Percentiles rank a stretch among this genome's conserved stretches.
Evolutionary conservation across 2,888 invertebrate genomes (phyloP).

Genomic region (Callyntrura sp.): DNA sequence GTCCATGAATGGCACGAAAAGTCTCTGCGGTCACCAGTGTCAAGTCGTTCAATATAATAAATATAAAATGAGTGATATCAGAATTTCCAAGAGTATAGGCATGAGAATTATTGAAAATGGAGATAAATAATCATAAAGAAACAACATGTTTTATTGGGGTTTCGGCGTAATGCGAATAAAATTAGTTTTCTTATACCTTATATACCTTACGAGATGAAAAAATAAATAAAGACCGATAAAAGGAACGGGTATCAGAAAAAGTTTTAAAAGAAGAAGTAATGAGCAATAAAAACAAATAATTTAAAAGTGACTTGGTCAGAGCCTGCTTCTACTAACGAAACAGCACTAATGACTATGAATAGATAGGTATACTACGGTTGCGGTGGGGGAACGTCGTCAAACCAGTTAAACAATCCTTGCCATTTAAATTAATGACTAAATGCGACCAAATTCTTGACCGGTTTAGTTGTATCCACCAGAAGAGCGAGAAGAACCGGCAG

Average conservation of each 20-base stretch:
- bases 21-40: too few relatives aligned
- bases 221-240: not conserved
- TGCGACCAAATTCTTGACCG: not conserved
- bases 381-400: constrained; percentile 29
- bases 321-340: not conserved
- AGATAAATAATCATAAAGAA: not conserved
- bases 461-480: constrained; percentile 76
- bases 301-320: constrained; percentile 16
- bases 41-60: not conserved
- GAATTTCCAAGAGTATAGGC: not conserved
- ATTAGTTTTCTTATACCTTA: not conserved
- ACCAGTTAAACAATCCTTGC: constrained; percentile 6
- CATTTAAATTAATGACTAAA: not conserved
- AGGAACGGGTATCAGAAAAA: not conserved
- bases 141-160: not conserved
- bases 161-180: not conserved
- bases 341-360: not conserved
- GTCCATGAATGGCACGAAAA: too few relatives aligned
- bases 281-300: constrained; percentile 1
- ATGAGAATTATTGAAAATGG: not conserved
- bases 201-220: not conserved
- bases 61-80: too few relatives aligned
- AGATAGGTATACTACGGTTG: not conserved
- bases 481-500: constrained; percentile 14
- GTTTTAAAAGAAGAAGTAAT: not conserved